These are phyloP conservation scores for Phyllostomus discolor DNA, from an alignment of 2,113 vertebrate genomes.

Conservation along the genomic window DNA sequence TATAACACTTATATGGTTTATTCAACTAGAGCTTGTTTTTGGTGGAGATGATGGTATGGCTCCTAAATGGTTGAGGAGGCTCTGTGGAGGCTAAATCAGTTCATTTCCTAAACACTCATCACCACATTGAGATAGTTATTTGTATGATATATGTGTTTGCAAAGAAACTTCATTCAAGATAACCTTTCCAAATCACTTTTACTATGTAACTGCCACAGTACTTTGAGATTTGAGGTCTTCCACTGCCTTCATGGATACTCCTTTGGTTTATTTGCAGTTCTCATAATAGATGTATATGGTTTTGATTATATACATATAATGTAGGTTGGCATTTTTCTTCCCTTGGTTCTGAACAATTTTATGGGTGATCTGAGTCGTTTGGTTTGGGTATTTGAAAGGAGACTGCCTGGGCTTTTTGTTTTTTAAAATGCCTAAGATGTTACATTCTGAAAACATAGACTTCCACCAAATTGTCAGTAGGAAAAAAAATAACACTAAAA, in stretches of 20 bases:
- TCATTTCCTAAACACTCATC: constrained; percentile 46
- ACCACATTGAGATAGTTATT: constrained; percentile 69
- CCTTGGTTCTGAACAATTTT: not conserved
- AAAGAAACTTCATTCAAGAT: constrained; percentile 40
- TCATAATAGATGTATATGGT: not conserved
- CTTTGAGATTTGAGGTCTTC: not conserved
- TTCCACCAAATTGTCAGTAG: not conserved
- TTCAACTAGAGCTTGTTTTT: constrained; percentile 20
- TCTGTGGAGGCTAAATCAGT: constrained; percentile 58
- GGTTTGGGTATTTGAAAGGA: not conserved
- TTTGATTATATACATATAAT: no score
- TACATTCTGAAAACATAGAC: not conserved
- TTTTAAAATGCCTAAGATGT: not conserved
- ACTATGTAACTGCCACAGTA: constrained; percentile 47
- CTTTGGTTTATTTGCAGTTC: constrained; percentile 35
- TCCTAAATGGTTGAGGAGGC: constrained; percentile 1
- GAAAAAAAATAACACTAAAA: not conserved
- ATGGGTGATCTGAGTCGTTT: not conserved
- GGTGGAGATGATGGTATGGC: not conserved
- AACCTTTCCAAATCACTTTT: constrained; percentile 52
- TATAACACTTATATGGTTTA: not conserved
- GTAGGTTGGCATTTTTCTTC: not conserved
- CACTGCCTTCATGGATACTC: not conserved
- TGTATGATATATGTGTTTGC: constrained; percentile 65
- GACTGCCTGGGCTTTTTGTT: not conserved